phyloP scores from a whole-genome alignment of 2,797 vertebrate species.

The Tapera naevia region DNA sequence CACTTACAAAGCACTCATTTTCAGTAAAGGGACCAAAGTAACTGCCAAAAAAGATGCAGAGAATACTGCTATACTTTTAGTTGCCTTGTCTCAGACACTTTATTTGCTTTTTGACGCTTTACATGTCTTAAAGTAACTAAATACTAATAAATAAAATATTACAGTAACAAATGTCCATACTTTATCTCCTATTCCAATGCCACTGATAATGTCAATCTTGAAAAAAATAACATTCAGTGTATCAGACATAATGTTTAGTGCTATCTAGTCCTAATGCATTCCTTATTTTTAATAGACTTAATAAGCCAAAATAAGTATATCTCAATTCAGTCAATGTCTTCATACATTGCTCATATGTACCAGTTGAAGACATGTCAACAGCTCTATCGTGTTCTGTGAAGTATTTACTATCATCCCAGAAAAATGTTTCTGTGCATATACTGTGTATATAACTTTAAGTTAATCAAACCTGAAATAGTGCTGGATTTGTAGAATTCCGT shows the following conservation, averaged over 20 bases:
- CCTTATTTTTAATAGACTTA: neutral
- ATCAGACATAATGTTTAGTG: neutral
- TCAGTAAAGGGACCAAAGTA: neutral
- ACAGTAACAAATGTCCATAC: accelerated
- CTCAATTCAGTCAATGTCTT: neutral
- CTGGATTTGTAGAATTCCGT: neutral
- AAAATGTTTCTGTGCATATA: neutral
- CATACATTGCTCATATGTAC: neutral
- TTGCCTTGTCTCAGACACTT: neutral
- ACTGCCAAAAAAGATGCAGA: neutral
- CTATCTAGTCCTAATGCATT: neutral
- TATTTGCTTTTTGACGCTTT: neutral
- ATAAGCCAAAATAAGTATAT: neutral
- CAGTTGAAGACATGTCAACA: neutral
- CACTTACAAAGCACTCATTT: neutral
- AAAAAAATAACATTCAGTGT: neutral
- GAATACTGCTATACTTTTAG: neutral
- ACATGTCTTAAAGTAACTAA: neutral
- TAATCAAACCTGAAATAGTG: neutral
- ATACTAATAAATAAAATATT: neutral
- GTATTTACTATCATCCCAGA: neutral
- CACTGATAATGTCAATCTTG: neutral
- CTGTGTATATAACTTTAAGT: neutral
- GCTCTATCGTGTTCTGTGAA: neutral
- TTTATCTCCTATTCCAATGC: neutral